phyloP scores from a whole-genome alignment of 2,113 vertebrate genomes.

The Nyctereutes procyonoides region DNA sequence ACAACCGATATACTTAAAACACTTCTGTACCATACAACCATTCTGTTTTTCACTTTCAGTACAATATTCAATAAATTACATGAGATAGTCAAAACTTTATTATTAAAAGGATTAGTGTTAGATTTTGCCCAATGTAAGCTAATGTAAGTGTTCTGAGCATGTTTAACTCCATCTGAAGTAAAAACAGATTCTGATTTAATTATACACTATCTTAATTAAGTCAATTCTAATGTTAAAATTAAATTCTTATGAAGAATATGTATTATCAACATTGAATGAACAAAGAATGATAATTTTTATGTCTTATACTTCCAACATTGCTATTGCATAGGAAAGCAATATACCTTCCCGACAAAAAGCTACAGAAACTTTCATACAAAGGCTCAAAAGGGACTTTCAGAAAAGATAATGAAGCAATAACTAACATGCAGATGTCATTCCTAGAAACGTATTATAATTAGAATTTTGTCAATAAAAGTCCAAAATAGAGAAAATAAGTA shows the following conservation, averaged over 20 bases:
- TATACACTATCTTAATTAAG: neutral
- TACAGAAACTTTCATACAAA: neutral
- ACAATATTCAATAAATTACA: neutral
- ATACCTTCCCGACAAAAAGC: neutral
- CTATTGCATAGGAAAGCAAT: neutral
- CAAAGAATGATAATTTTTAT: neutral
- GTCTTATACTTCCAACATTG: neutral
- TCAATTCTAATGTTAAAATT: neutral
- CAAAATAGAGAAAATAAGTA: neutral
- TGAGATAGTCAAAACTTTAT: neutral
- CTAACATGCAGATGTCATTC: neutral
- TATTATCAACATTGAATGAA: neutral
- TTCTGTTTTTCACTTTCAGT: neutral
- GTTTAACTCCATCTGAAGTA: neutral
- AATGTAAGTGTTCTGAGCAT: neutral
- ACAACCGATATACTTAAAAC: neutral
- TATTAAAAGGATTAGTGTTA: neutral
- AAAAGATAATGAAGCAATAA: neutral
- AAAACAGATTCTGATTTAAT: neutral
- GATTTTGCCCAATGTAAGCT: neutral
- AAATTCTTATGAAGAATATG: neutral
- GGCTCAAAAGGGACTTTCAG: neutral
- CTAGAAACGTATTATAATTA: neutral
- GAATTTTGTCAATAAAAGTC: neutral
- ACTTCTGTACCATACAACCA: neutral